Conservation (phyloP, 2,888 invertebrate genomes). For the Pachydiplax longipennis region DNA sequence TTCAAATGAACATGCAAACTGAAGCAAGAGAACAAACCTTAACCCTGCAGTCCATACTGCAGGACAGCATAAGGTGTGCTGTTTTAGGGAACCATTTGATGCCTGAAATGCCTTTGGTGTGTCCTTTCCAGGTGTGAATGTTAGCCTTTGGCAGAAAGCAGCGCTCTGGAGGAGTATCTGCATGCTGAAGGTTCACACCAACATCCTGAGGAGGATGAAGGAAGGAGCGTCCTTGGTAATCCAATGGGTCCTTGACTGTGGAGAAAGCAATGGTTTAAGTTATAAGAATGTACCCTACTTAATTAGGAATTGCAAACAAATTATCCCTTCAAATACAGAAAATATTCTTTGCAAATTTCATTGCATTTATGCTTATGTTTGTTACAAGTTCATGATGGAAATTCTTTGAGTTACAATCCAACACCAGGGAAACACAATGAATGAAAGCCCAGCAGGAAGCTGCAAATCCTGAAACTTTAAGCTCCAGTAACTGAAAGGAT, state of each 20-base stretch:
- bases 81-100: slow-evolving; percentile 94
- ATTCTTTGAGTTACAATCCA: too few relatives aligned
- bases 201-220: slow-evolving; percentile 92
- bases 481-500: too few relatives aligned
- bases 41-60: slow-evolving; percentile 95
- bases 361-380: too few relatives aligned
- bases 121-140: slow-evolving; percentile 96
- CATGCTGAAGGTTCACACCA: slow-evolving; percentile 85
- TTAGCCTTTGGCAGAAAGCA: slow-evolving; percentile 96
- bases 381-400: too few relatives aligned
- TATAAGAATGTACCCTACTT: background rate
- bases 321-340: too few relatives aligned
- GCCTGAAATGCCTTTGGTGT: slow-evolving; percentile 94
- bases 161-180: slow-evolving; percentile 87
- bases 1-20: too few relatives aligned
- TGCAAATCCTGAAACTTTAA: too few relatives aligned
- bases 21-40: slow-evolving; percentile 68
- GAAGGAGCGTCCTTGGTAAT: slow-evolving; percentile 97
- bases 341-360: too few relatives aligned
- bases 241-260: slow-evolving; percentile 88
- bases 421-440: too few relatives aligned
- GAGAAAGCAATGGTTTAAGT: slow-evolving; percentile 47
- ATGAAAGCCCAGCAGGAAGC: too few relatives aligned
- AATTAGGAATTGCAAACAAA: too few relatives aligned
- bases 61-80: slow-evolving; percentile 93